Evolutionary conservation across 2,797 vertebrate species (phyloP), one percentile per base, ranked within the genome.

Genomic region (Tamandua tetradactyla): DNA sequence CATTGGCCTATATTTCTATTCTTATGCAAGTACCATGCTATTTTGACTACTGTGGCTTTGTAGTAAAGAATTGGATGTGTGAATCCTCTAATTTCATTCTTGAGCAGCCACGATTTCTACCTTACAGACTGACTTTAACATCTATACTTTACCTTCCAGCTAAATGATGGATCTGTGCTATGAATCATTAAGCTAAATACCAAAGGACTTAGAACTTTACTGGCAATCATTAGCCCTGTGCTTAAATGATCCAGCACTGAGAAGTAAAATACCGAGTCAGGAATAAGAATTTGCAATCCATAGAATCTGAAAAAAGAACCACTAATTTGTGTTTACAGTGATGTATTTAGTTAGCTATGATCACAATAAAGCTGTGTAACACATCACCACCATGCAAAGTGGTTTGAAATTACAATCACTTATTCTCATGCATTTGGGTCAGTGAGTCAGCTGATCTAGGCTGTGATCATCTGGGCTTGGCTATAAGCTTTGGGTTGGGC

Each of bases 81-180:
- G n/a, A n/a, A n/a, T n/a, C n/a, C n/a, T n/a, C n/a, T n/a, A n/a
- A n/a, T n/a, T n/a, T n/a, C 40, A 12, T 82, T 86, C 78, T 81
- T 81, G 15, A 82, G 69, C 37, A 55, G n/a, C 61, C n/a, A 87
- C 37, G 89, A 83, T 86, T 87, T 93, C 27, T 91, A 2, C 23
- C 7, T 79, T 57, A 49, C 3, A 62, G 9, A 37, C 1, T 83
- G 52, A 78, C 17, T 55, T n/a, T 49, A 64, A 69, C 3, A 2
- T 1, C 27, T 32, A 35, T 9, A 27, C 61, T 72, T 82, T 83
- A 23, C 30, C 55, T 75, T 35, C 14, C 0, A 92, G 71, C 4
- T 7, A 52, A 74, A 47, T 61, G 37, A 88, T 82, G 47, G 18
- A 27, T 55, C 3, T 49, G 23, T 13, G 62, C 40, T 40, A 64